A percentile compares a stretch with the other conserved stretches of the same genome.
Conservation (phyloP, 2,113 vertebrate genomes). For the Columba janthina region DNA sequence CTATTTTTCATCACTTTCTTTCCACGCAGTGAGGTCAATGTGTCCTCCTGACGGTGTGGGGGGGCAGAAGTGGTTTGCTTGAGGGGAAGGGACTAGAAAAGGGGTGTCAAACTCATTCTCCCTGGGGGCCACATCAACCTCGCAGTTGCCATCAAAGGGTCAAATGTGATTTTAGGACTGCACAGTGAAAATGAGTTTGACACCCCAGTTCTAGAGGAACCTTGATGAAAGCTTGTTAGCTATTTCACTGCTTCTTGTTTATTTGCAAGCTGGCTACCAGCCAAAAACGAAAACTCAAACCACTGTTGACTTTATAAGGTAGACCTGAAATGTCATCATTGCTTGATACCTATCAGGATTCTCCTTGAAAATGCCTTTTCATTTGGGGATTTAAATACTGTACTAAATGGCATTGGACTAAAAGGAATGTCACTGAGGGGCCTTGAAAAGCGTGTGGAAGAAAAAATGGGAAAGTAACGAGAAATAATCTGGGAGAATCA, state of each 20-base stretch:
- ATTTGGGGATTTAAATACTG: background rate
- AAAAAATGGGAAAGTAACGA: background rate
- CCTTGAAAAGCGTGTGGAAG: background rate
- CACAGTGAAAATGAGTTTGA: too few relatives aligned
- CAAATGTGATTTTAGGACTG: too few relatives aligned
- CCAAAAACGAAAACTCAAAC: background rate
- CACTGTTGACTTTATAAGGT: rapidly evolving
- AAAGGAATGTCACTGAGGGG: background rate
- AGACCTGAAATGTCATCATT: background rate
- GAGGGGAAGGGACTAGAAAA: background rate
- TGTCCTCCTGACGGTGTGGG: background rate
- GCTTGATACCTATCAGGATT: background rate
- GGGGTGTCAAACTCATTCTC: too few relatives aligned
- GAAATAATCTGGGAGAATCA: background rate
- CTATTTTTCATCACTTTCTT: background rate
- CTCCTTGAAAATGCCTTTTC: background rate
- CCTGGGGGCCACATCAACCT: too few relatives aligned
- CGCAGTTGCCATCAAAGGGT: too few relatives aligned
- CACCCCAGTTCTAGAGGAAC: background rate
- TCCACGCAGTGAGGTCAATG: background rate
- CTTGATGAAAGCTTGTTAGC: background rate
- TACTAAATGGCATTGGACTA: background rate
- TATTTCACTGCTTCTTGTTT: background rate
- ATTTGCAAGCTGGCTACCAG: background rate
- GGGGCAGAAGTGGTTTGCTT: background rate